Base-by-base conservation (phyloP, 2,888 invertebrate genomes). In the Andrena haemorrhoa region DNA sequence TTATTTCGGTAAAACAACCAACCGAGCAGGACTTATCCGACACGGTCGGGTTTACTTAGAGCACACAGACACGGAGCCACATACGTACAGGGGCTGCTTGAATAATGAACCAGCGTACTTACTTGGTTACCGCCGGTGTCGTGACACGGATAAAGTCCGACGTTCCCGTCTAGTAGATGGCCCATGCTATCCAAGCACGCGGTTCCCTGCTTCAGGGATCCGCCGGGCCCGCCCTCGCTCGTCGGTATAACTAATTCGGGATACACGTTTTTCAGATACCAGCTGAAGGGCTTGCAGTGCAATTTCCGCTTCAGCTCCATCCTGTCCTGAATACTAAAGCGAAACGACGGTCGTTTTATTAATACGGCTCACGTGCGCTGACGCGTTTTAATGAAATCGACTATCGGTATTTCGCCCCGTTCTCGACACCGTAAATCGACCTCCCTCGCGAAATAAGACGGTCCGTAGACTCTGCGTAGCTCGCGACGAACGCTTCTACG, bases 131-230 rank as follows among this genome's bases (percentile, higher is more conserved):
- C 99, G 73, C 99, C 99, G 1, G 98, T 97, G 92, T 98, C 97
- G 94, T 99, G 99, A 93, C 99, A 99, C 60, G 97, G 97, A 93
- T 98, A 99, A 91, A 99, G 95, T 23, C 98, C 98, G 63, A 99
- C 96, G 29, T 96, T 96, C 66, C 98, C 98, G 91, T 97, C 97
- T 56, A 97, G 95, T 12, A 97, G 95, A 91, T 98, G 97, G 0
- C 99, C 99, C 96, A 99, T 96, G 16, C 99, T 98, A 93, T 99
- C 99, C 91, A 99, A 94, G 93, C 99, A 99, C 90, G 96, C 95
- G 16, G 95, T 93, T 0, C 97, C 97, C 94, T 98, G 98, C 79
- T 97, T 96, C 79, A 99, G 95, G 88, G 96, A 96, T 33, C 97
- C 97, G 76, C 96, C 95, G 0, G 96, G 95, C 1, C 95, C 94